Evolutionary conservation across 1,140 invertebrate species (phyloP).

Genomic region (Mactra quadrangularis): DNA sequence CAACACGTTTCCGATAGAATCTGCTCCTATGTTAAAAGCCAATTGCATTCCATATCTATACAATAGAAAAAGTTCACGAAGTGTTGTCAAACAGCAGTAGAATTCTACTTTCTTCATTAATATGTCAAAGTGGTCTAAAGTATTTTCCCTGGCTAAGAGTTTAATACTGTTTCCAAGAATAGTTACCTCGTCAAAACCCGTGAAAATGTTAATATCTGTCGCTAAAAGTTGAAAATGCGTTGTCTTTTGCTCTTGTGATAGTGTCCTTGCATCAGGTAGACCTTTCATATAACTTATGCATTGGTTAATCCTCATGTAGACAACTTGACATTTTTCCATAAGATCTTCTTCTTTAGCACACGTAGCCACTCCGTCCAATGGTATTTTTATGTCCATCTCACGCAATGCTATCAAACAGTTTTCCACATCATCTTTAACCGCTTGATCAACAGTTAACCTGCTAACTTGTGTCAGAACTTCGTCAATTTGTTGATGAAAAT

Average conservation of each 20-base stretch:
- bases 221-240: background rate
- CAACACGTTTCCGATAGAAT: background rate
- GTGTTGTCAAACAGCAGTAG: background rate
- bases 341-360: background rate
- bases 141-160: background rate
- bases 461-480: too few species aligned
- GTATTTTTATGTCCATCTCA: too few species aligned
- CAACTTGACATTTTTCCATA: background rate
- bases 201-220: background rate
- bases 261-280: background rate
- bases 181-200: background rate
- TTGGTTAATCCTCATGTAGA: background rate
- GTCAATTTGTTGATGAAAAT: too few species aligned
- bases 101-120: background rate
- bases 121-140: background rate
- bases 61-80: constrained; percentile 1
- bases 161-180: background rate
- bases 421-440: too few species aligned
- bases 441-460: too few species aligned
- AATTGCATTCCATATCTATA: background rate
- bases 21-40: background rate
- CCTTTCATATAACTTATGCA: constrained; percentile 7
- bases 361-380: too few species aligned
- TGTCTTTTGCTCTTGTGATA: background rate
- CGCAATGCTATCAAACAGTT: too few species aligned